Base-by-base conservation (phyloP, 2,797 vertebrate genomes). In the Okamejei kenojei region DNA sequence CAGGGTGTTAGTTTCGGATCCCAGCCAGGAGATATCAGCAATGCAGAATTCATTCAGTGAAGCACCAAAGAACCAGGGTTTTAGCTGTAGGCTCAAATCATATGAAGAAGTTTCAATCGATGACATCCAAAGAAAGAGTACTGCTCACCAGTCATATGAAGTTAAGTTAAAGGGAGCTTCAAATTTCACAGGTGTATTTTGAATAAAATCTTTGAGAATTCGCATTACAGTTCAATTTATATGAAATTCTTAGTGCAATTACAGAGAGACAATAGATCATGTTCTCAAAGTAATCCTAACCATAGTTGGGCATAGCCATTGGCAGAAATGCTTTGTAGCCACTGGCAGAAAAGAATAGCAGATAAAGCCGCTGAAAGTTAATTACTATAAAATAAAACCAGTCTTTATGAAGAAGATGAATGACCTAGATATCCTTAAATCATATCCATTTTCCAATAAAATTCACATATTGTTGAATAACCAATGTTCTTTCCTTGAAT, bases 221-320 rank as follows among this genome's bases (percentile, higher is more conserved):
- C 19, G 86, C 7, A 32, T 32, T 32, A 68, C n/a, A 88, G 19
- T 65, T 17, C 29, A 68, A 90, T 8, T 32, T 32, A 3, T 71
- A 71, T 21, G 7, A 68, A 23, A 23, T 71, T 45, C 45, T 35
- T 90, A 17, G 17, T 90, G 21, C n/a, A 88, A 61, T 71, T 8
- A 38, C 71, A 54, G 86, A 78, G 93, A 94, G 94, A 94, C 93
- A 93, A 93, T 63, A 77, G 15, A 29, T 93, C n/a, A 21, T 77
- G 78, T 63, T 54, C 92, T 84, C 68, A 93, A 78, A 79, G 91
- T 82, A 93, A 93, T 78, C 93, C 32, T 92, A 88, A 32, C 82
- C 93, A 94, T 93, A 93, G 94, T 93, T 94, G 93, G 93, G 45
- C 45, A 45, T 45, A 68, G 65, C 65, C 65, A 10, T 17, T 17